Conservation (phyloP, 2,113 vertebrate species). For the Pomatostomus ruficeps region DNA sequence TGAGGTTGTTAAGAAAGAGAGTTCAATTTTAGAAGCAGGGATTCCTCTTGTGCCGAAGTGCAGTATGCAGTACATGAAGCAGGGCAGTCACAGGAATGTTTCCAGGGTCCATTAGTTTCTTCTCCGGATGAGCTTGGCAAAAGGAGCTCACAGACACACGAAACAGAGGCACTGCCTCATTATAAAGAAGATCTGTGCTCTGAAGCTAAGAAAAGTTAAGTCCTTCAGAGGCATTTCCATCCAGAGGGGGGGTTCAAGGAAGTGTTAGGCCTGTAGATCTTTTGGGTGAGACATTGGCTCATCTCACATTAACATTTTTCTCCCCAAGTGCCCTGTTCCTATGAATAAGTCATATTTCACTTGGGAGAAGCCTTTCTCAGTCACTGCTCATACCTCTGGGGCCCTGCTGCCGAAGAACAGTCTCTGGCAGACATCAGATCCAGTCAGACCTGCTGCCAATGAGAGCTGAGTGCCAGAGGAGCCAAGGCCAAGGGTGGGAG, state of each 20-base stretch:
- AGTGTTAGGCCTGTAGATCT: background rate
- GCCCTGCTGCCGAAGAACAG: background rate
- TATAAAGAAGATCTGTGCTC: background rate
- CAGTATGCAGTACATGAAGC: background rate
- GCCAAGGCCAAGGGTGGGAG: background rate
- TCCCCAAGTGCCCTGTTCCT: background rate
- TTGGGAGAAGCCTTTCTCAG: background rate
- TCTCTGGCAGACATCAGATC: background rate
- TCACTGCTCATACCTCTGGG: background rate
- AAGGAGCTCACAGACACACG: background rate
- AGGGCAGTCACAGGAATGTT: background rate
- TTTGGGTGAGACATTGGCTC: background rate
- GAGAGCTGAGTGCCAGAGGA: background rate
- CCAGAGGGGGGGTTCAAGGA: background rate
- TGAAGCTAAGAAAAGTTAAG: background rate
- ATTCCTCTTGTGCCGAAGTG: background rate
- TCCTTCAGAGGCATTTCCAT: background rate
- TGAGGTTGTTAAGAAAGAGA: background rate
- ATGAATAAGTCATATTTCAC: background rate
- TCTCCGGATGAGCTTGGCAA: background rate
- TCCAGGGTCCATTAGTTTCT: background rate
- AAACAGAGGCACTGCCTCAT: background rate
- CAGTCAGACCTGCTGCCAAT: background rate
- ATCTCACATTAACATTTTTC: background rate
- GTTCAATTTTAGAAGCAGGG: conserved; percentile 25